Percentiles rank a stretch among this genome's conserved stretches.
Evolutionary conservation across 2,797 vertebrate species (phyloP).

Genomic region (Bovichtus diacanthus): DNA sequence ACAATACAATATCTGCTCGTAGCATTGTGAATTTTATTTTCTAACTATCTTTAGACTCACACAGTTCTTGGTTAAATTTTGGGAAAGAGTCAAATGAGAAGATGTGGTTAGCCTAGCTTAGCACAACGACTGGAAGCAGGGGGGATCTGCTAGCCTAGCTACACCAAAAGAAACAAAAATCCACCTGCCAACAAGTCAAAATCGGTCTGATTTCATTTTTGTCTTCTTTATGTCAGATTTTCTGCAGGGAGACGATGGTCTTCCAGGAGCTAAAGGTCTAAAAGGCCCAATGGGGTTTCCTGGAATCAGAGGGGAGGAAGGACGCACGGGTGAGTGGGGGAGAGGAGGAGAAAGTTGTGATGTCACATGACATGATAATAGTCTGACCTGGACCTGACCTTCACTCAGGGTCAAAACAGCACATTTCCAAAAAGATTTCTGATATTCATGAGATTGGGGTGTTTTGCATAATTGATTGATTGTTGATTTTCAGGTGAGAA

Average conservation of each 20-base stretch:
- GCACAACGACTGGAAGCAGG: neutral
- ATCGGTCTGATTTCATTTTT: neutral
- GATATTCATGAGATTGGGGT: neutral
- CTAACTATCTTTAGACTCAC: neutral
- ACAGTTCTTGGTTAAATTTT: neutral
- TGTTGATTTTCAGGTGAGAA: constrained; percentile 70
- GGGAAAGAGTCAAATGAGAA: neutral
- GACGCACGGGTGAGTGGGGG: constrained; percentile 54
- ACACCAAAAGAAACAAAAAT: neutral
- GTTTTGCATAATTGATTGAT: neutral
- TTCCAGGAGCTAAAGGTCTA: constrained; percentile 55
- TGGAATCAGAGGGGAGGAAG: constrained; percentile 54
- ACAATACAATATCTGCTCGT: neutral
- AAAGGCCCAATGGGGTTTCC: constrained; percentile 54
- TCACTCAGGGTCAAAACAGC: neutral
- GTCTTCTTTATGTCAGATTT: constrained; percentile 43
- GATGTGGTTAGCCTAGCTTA: neutral
- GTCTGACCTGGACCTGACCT: no score
- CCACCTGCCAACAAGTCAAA: neutral
- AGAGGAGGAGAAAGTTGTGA: neutral
- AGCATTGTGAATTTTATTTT: neutral
- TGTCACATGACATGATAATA: neutral
- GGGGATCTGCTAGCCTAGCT: neutral
- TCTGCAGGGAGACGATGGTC: constrained; percentile 13
- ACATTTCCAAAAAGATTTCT: neutral